Base-by-base conservation (phyloP, 2,113 vertebrate genomes). In the Indicator indicator region DNA sequence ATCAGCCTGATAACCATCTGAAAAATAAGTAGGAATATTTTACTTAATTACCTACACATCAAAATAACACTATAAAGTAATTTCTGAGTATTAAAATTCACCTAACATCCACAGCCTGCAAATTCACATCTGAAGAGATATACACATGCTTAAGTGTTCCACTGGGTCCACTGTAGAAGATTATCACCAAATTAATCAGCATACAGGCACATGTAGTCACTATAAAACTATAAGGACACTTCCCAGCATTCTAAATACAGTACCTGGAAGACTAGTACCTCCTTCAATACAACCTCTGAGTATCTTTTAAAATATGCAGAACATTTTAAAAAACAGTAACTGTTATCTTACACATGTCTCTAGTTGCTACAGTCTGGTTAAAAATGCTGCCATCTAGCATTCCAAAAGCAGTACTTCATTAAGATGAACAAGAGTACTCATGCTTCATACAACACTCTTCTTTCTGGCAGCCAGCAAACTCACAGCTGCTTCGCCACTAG, bases 1-100 rank as follows among this genome's bases (percentile, higher is more conserved):
- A 69, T 99, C 99, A 6, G 99, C 98, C 96, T 99, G 96, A 96
- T 99, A 99, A 83, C 97, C 97, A 98, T 99, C 99, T 99, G 94
- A 84, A 97, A 97, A 91, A 65, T 60, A 92, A 94, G 84, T 40
- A 76, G 46, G 79, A 95, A 91, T 9, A 48, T 81, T 83, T 94
- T 87, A 95, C 5, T 81, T 82, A 16, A 62, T 68, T 27, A 83
- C 5, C 15, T 56, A 36, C 9, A 36, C 33, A 52, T 23, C 23
- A 67, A 85, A 71, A 19, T 8, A 84, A 68, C 26, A 59, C 23
- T 33, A 36, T 32, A 83, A 28, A 0, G 3, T 3, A 36, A 26
- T 52, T 91, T 48, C 38, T 48, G 9, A 73, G 24, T 44, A 93
- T 5, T 58, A 48, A 40, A 89, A 85, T 55, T 59, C 70, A 42